Evolutionary conservation across 1,140 invertebrate genomes (phyloP).

Genomic region (Metaphire vulgaris): DNA sequence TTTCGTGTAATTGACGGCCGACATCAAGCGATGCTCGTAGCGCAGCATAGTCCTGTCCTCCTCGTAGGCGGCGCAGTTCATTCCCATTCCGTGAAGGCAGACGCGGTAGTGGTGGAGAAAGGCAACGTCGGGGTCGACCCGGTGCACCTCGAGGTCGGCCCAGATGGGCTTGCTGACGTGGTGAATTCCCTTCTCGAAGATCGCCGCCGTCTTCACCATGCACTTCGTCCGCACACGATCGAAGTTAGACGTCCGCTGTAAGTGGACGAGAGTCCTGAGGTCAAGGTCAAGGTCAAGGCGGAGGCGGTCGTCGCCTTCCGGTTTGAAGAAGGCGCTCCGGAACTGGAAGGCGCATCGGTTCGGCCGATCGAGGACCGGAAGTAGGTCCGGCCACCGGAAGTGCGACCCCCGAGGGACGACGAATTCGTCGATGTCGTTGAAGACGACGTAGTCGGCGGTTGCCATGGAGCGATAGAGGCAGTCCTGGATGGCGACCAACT

Average conservation of each 20-base stretch:
- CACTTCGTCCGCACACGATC: conserved; percentile 42
- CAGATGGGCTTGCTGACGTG: conserved; percentile 36
- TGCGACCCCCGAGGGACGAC: conserved; percentile 38
- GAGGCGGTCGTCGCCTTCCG: conserved; percentile 21
- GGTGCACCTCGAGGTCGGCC: conserved; percentile 28
- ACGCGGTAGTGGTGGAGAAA: conserved; percentile 81
- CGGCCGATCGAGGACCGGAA: conserved; percentile 12
- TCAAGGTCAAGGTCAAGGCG: neutral
- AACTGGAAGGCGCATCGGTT: conserved; percentile 34
- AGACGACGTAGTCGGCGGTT: conserved; percentile 40
- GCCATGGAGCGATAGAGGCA: conserved; percentile 48
- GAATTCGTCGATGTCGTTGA: conserved; percentile 50
- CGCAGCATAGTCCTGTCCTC: neutral
- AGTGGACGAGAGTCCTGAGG: neutral
- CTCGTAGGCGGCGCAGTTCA: neutral
- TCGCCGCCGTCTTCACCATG: conserved; percentile 38
- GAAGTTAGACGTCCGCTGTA: conserved; percentile 34
- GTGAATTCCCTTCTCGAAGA: conserved; percentile 50
- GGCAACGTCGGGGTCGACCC: conserved; percentile 61
- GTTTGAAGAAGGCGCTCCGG: conserved; percentile 45
- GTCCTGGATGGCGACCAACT: conserved; percentile 45
- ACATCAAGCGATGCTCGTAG: neutral
- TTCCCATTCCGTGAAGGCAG: conserved; percentile 30
- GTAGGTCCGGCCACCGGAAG: conserved; percentile 36
- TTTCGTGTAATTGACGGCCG: neutral